Percentiles rank a stretch among this genome's conserved stretches.
These are phyloP conservation scores for Agrilus biguttatus DNA, from an alignment of 2,888 invertebrate species.

Conservation along the genomic window DNA sequence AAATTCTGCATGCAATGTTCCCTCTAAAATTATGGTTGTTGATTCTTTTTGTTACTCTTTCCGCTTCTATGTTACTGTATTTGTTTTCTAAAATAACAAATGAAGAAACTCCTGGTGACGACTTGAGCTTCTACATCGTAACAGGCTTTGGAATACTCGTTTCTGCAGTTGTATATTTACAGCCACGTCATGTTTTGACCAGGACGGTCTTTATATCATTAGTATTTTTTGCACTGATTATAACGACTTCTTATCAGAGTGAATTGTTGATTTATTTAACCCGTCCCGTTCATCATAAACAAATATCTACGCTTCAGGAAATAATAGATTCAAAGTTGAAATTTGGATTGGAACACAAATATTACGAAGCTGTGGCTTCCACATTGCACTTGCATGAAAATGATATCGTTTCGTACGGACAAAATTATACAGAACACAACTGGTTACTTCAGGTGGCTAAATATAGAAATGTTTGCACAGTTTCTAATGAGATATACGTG, in stretches of 20 bases:
- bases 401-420: constrained; percentile 10
- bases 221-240: constrained; percentile 37
- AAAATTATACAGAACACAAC: constrained; percentile 10
- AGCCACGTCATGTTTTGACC: constrained; percentile 34
- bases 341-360: constrained; percentile 31
- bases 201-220: constrained; percentile 40
- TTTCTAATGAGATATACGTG: constrained; percentile 14
- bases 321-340: constrained; percentile 34
- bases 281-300: constrained; percentile 37
- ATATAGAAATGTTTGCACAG: constrained; percentile 14
- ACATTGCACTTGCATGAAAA: constrained; percentile 10
- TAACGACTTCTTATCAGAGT: constrained; percentile 41
- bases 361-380: constrained; percentile 19
- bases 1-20: constrained; percentile 38
- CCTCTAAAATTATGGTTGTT: constrained; percentile 34
- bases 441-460: constrained; percentile 12
- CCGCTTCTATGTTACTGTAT: constrained; percentile 8
- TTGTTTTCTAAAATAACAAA: constrained; percentile 3
- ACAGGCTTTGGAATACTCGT: constrained; percentile 27
- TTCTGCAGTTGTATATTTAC: constrained; percentile 34
- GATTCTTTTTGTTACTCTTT: constrained; percentile 20
- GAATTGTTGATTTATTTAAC: constrained; percentile 42
- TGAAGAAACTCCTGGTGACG: constrained; percentile 5
- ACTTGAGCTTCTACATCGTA: constrained; percentile 9
- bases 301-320: constrained; percentile 38